phyloP scores from a whole-genome alignment of 2,888 invertebrate genomes.

The Pseudococcus viburni region DNA sequence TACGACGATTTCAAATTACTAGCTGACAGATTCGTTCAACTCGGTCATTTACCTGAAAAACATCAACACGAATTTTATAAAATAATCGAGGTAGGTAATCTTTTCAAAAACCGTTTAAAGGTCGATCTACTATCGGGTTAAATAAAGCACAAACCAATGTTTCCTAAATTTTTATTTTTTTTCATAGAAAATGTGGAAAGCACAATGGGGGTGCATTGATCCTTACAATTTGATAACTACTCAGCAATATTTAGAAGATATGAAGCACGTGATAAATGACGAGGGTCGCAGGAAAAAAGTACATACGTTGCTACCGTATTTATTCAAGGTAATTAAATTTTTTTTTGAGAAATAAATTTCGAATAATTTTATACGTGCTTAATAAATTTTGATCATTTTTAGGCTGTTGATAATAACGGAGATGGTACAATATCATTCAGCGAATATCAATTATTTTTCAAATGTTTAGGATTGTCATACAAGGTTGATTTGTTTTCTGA shows the following conservation, averaged over 20 bases:
- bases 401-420: conserved; percentile 88
- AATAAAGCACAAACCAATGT: background rate
- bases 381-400: conserved; percentile 68
- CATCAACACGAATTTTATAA: conserved; percentile 80
- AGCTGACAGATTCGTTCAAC: conserved; percentile 81
- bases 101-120: conserved; percentile 20
- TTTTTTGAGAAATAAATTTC: background rate
- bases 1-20: conserved; percentile 85
- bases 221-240: conserved; percentile 87
- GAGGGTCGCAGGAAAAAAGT: conserved; percentile 81
- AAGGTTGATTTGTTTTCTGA: conserved; percentile 71
- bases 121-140: background rate
- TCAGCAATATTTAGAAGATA: conserved; percentile 85
- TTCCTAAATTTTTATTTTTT: conserved; percentile 63
- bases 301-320: conserved; percentile 83
- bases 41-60: conserved; percentile 80
- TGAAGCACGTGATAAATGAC: conserved; percentile 87
- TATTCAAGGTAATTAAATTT: conserved; percentile 79
- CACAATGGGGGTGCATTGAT: conserved; percentile 86
- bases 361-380: background rate
- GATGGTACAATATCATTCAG: conserved; percentile 84
- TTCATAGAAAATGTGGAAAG: conserved; percentile 82
- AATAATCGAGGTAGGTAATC: conserved; percentile 80
- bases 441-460: conserved; percentile 87
- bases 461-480: conserved; percentile 82